Conservation (phyloP, 2,113 vertebrate genomes). For the Telmatochromis brichardi region DNA sequence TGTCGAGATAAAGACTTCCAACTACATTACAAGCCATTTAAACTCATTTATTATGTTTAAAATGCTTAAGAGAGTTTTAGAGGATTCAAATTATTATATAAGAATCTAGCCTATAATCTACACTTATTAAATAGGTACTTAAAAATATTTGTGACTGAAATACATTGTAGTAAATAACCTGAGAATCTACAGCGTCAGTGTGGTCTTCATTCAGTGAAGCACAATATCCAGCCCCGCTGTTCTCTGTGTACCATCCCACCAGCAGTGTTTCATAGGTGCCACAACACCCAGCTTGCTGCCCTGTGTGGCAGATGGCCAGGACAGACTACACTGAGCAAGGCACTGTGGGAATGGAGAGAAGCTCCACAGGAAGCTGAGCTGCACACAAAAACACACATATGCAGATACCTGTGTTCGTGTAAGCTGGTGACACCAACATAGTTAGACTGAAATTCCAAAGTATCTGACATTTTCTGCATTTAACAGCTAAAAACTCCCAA, state of each 20-base stretch:
- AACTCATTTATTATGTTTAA: background rate
- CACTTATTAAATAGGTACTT: background rate
- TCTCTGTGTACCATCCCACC: background rate
- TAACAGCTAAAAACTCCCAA: background rate
- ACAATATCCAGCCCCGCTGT: background rate
- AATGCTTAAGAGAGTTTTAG: too few relatives aligned
- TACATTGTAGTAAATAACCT: background rate
- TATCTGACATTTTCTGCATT: background rate
- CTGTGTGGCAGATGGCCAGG: slow-evolving; percentile 65
- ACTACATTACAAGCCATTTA: background rate
- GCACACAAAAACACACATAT: background rate
- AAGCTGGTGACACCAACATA: background rate
- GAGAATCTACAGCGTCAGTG: background rate
- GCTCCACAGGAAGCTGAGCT: slow-evolving; percentile 20
- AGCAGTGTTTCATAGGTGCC: slow-evolving; percentile 6
- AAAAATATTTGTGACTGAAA: background rate
- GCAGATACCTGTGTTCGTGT: background rate
- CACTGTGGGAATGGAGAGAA: slow-evolving; percentile 30
- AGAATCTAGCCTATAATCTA: background rate
- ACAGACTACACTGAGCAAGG: slow-evolving; percentile 44
- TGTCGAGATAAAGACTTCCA: background rate
- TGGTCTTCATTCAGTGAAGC: background rate
- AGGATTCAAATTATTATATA: background rate
- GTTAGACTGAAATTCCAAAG: background rate
- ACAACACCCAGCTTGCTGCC: slow-evolving; percentile 8